phyloP scores from a whole-genome alignment of 2,113 vertebrate genomes.

The Microtus oregoni region DNA sequence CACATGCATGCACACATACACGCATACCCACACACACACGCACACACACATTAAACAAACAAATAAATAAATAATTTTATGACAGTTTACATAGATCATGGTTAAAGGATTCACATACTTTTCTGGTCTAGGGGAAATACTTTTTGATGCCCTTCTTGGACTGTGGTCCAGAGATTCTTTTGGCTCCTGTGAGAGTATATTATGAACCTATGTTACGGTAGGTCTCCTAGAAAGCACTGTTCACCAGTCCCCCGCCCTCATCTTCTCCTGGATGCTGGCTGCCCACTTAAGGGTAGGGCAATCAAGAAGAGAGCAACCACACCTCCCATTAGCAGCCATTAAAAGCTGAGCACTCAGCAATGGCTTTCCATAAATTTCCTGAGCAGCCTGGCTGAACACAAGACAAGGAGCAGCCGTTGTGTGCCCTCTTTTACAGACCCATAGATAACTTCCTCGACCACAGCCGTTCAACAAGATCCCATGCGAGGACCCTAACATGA shows the following conservation, averaged over 20 bases:
- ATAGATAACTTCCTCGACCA: slow-evolving; percentile 53
- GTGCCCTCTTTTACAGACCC: slow-evolving; percentile 24
- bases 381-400: slow-evolving; percentile 47
- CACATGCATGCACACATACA: too few relatives aligned
- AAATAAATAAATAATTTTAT: background rate
- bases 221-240: background rate
- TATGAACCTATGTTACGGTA: background rate
- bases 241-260: background rate
- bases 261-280: background rate
- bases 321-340: slow-evolving; percentile 73
- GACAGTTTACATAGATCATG: background rate
- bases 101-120: background rate
- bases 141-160: background rate
- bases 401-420: slow-evolving; percentile 33
- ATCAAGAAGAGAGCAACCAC: slow-evolving; percentile 51
- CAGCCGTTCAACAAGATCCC: background rate
- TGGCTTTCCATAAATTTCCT: slow-evolving; percentile 76
- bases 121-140: background rate
- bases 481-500: background rate
- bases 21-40: too few relatives aligned
- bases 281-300: slow-evolving; percentile 33
- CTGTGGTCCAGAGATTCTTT: background rate
- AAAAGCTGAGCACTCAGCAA: slow-evolving; percentile 20
- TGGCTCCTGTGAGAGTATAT: background rate
- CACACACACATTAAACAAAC: too few relatives aligned